Conservation (phyloP, 2,113 vertebrate species). For the Vulpes vulpes region DNA sequence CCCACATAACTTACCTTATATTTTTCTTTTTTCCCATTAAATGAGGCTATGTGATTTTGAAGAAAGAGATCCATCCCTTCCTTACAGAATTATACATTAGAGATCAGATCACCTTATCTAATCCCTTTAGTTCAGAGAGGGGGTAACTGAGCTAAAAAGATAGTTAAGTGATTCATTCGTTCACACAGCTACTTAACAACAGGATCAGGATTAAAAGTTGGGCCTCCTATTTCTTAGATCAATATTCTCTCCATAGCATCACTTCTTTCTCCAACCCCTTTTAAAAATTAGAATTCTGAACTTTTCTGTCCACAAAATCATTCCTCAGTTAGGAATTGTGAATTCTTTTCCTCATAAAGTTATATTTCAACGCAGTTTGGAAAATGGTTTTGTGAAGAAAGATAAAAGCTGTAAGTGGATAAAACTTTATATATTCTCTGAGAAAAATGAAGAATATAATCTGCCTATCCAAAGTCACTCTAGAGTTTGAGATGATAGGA, state of each 20-base stretch:
- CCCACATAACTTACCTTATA: conserved; percentile 17
- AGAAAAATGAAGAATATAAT: conserved; percentile 18
- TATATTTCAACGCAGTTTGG: conserved; percentile 33
- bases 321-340: not conserved
- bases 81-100: conserved; percentile 34
- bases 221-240: not conserved
- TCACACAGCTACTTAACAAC: conserved; percentile 37
- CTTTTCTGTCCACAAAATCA: conserved; percentile 36
- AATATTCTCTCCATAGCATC: not conserved
- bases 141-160: conserved; percentile 4
- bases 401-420: conserved; percentile 23
- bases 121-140: conserved; percentile 5
- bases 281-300: conserved; percentile 56
- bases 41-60: conserved; percentile 45
- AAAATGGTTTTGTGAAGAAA: conserved; percentile 25
- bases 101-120: conserved; percentile 52
- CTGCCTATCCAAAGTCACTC: not conserved
- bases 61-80: conserved; percentile 25
- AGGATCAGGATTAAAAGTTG: conserved; percentile 39
- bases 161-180: conserved; percentile 2
- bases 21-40: conserved; percentile 62
- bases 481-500: conserved; percentile 50
- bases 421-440: conserved; percentile 36
- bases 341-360: conserved; percentile 38
- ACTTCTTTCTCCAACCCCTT: conserved; percentile 14